phyloP scores from a whole-genome alignment of 2,113 vertebrate genomes.

The Ammodramus savannarum region DNA sequence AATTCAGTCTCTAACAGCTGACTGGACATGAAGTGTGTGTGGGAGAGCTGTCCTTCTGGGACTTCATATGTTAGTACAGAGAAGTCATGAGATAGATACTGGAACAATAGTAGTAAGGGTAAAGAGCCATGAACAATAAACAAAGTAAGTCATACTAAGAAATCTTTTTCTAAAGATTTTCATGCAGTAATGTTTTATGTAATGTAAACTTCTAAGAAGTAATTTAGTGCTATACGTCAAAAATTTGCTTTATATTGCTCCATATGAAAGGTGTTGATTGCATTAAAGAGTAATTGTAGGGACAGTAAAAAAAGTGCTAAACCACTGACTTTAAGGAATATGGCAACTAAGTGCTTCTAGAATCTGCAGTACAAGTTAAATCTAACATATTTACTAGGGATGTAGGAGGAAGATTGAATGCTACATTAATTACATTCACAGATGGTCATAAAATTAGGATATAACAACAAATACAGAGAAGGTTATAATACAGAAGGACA shows the following conservation, averaged over 20 bases:
- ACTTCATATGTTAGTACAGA: background rate
- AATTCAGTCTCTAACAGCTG: background rate
- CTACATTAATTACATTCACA: slow-evolving; percentile 63
- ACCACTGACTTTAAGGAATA: background rate
- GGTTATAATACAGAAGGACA: slow-evolving; percentile 23
- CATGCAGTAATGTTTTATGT: background rate
- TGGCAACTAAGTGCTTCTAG: background rate
- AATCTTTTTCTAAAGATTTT: background rate
- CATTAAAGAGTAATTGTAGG: background rate
- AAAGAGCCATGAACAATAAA: background rate
- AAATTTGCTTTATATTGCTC: background rate
- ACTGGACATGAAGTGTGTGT: background rate
- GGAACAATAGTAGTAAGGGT: background rate
- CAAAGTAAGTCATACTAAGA: background rate
- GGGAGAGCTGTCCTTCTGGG: background rate
- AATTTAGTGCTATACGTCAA: background rate
- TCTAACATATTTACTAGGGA: slow-evolving; percentile 33
- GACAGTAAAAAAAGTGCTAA: background rate
- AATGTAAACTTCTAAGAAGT: background rate
- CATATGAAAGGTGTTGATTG: background rate
- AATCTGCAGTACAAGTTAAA: slow-evolving; percentile 10
- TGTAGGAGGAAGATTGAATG: slow-evolving; percentile 16
- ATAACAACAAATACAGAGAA: background rate
- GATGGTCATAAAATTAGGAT: slow-evolving; percentile 29
- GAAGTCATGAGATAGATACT: background rate